phyloP scores from a whole-genome alignment of 1,140 invertebrate genomes.

The Drosophila repletoides region DNA sequence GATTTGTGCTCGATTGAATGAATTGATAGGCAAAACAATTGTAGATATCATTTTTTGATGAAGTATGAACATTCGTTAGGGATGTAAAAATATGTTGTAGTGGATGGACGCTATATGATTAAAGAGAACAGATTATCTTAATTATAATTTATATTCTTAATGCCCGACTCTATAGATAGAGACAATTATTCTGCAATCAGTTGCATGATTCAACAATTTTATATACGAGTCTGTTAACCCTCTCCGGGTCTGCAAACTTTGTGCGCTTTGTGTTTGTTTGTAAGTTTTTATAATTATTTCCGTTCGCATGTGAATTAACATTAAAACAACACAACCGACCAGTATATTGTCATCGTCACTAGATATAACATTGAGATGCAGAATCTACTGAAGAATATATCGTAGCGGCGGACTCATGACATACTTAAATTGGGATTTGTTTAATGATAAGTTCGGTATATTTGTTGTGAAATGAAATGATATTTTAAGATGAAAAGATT shows the following conservation, averaged over 20 bases:
- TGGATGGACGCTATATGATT: too few species aligned
- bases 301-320: conserved; percentile 54
- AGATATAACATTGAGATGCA: not conserved
- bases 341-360: conserved; percentile 23
- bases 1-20: too few species aligned
- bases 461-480: too few species aligned
- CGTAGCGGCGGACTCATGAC: conserved; percentile 33
- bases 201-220: not conserved
- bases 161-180: not conserved
- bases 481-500: too few species aligned
- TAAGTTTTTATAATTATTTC: conserved; percentile 67
- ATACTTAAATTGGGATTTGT: too few species aligned
- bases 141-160: not conserved
- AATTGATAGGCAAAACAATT: too few species aligned
- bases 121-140: too few species aligned
- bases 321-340: conserved; percentile 23
- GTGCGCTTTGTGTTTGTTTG: conserved; percentile 32
- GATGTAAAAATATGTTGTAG: too few species aligned
- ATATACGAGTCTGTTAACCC: not conserved
- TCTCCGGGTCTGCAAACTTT: not conserved
- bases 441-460: too few species aligned
- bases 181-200: conserved; percentile 1
- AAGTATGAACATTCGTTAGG: too few species aligned
- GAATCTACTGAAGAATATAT: not conserved
- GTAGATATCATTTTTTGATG: too few species aligned